A percentile compares a stretch with the other conserved stretches of the same genome.
Conservation (phyloP, 2,888 invertebrate species). For the Andrena hattorfiana region DNA sequence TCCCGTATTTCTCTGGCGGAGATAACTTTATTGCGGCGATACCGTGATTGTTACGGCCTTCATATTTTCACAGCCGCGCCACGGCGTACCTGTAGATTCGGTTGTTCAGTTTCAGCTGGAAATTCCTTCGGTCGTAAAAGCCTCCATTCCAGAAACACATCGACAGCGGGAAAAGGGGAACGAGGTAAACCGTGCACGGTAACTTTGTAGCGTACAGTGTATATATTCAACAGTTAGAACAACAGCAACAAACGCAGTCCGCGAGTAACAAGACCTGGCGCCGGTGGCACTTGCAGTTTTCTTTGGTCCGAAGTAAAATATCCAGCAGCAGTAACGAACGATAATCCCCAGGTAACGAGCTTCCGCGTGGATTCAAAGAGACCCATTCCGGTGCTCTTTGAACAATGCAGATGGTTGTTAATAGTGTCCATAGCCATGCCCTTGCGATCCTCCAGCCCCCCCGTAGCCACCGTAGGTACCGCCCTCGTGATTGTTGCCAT, state of each 20-base stretch:
- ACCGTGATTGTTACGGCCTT: conserved; percentile 59
- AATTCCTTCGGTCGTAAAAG: conserved; percentile 48
- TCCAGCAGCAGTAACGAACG: neutral
- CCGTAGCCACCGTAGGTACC: conserved; percentile 77
- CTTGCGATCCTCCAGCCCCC: neutral
- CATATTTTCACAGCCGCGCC: conserved; percentile 53
- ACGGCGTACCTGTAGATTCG: conserved; percentile 49
- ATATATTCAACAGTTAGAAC: conserved; percentile 38
- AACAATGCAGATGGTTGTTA: neutral
- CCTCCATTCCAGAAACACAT: conserved; percentile 5
- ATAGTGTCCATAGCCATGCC: conserved; percentile 55
- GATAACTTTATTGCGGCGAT: conserved; percentile 61
- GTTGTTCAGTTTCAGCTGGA: conserved; percentile 28
- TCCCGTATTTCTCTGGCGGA: conserved; percentile 47
- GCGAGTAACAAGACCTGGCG: conserved; percentile 4
- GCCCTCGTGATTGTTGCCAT: conserved; percentile 82
- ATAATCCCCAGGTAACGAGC: conserved; percentile 13
- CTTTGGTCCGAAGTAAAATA: conserved; percentile 29
- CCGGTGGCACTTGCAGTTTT: neutral
- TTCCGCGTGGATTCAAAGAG: neutral
- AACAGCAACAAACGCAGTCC: conserved; percentile 13
- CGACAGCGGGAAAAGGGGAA: neutral
- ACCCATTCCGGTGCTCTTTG: neutral
- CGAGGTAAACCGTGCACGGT: neutral
- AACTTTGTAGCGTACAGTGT: neutral